Evolutionary conservation across 1,140 invertebrate species (phyloP), one percentile per base, ranked within the genome.

Genomic region (Drosophila yakuba): DNA sequence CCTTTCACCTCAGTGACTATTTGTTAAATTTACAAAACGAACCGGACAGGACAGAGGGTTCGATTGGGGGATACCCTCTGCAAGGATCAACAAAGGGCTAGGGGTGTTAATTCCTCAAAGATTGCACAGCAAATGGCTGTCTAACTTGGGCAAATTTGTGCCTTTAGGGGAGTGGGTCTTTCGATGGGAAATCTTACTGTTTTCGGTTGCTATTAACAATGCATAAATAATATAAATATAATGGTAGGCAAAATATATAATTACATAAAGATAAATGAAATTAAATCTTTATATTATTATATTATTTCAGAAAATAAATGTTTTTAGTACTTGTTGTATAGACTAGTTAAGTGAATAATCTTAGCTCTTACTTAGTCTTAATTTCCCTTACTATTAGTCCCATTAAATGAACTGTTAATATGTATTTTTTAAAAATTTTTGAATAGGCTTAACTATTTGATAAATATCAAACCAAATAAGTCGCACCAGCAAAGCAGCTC

Each of bases 21-120:
- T 86, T 86, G 83, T 89, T 88, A 86, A 86, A 89, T 86, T 83
- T 86, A 83, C 80, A 86, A 86, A 86, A 83, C 54, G 86, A 67
- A 77, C 73, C 32, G 32, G 8, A 32, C 32, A 75, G 39, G 39
- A 39, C 39, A 17, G 17, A 39, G 50, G 74, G 51, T 60, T 77
- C 73, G 73, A 76, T 76, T 76, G 52, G 43, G 41, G 35, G 73
- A 76, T 76, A 76, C 73, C 73, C 73, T 76, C 17, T 47, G 39
- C 1, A 14, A 39, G 56, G 47, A 61, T 61, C 57, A 72, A 8
- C 47, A 25, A 10, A 15, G 20, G 32, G 59, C 39, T 35, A 35
- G 14, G 20, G 36, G 25, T 61, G 64, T 68, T 68, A 68, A 68
- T 52, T 36, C 39, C 39, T 10, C 20, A 28, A 20, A 28, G 15